Evolutionary conservation across 2,888 invertebrate genomes (phyloP).

Genomic region (Chamaedrilus cognettii): DNA sequence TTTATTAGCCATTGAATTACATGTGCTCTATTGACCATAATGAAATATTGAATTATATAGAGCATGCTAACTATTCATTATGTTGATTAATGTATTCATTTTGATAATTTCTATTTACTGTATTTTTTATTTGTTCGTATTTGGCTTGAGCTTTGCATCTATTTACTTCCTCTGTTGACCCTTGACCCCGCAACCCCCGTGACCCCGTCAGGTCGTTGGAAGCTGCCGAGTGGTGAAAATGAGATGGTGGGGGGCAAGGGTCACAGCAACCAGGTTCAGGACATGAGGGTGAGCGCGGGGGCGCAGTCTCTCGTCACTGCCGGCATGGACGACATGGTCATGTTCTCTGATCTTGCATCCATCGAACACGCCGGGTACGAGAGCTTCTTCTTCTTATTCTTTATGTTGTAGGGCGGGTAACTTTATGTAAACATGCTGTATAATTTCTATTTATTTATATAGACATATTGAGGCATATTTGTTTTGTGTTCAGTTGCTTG

Average conservation of each 20-base stretch:
- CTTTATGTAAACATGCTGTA: not conserved
- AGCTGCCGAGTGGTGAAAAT: constrained; percentile 70
- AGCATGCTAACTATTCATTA: too few relatives aligned
- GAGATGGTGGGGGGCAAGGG: constrained; percentile 65
- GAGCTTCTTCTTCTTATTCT: not conserved
- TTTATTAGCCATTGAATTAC: too few relatives aligned
- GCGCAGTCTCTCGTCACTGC: constrained; percentile 80
- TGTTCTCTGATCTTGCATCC: constrained; percentile 60
- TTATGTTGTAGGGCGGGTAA: not conserved
- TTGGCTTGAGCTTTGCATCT: too few relatives aligned
- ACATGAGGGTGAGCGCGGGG: constrained; percentile 69
- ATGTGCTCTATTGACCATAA: too few relatives aligned
- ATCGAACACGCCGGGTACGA: constrained; percentile 66
- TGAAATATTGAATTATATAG: too few relatives aligned
- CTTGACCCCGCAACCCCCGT: not conserved
- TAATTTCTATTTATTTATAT: not conserved
- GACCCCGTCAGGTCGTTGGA: constrained; percentile 57
- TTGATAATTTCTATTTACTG: too few relatives aligned
- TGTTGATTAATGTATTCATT: too few relatives aligned
- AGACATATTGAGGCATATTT: not conserved
- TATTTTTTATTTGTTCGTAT: too few relatives aligned
- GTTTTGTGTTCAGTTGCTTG: not conserved
- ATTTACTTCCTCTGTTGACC: too few relatives aligned
- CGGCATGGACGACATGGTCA: constrained; percentile 91
- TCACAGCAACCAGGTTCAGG: constrained; percentile 95